Conservation (phyloP, 2,113 vertebrate species). For the Athene noctua region DNA sequence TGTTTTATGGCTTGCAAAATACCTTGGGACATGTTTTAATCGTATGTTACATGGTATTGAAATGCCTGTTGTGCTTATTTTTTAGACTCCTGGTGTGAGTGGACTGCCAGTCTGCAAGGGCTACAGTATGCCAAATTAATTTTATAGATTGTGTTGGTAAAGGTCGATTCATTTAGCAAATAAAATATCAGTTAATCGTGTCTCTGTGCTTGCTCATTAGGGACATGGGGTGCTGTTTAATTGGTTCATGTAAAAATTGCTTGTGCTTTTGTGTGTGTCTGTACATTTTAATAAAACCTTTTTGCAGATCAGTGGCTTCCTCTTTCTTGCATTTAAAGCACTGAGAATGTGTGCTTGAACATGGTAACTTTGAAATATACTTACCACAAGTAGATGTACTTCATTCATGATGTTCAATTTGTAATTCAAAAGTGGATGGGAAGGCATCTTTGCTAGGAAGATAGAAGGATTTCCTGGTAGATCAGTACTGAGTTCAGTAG, state of each 20-base stretch:
- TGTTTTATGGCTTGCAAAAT: conserved; percentile 6
- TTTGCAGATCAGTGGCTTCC: not conserved
- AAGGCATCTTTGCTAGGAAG: not conserved
- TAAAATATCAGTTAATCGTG: conserved; percentile 19
- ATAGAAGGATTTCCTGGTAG: not conserved
- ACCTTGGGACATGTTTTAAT: conserved; percentile 8
- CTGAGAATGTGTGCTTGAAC: not conserved
- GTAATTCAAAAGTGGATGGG: not conserved
- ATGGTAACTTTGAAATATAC: not conserved
- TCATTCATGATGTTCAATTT: not conserved
- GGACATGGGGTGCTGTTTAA: not conserved
- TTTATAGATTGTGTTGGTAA: conserved; percentile 17
- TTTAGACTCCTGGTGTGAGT: not conserved
- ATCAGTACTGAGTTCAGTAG: not conserved
- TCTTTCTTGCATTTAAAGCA: not conserved
- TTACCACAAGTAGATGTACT: not conserved
- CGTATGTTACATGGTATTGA: not conserved
- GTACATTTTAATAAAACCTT: not conserved
- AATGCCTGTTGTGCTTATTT: not conserved
- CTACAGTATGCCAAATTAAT: conserved; percentile 9
- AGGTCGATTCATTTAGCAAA: conserved; percentile 46
- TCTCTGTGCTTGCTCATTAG: not conserved
- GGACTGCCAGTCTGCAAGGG: not conserved
- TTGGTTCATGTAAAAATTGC: conserved; percentile 4
- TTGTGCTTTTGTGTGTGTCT: not conserved